Base-by-base conservation (phyloP, 2,888 invertebrate genomes). In the Phragmatobia fuliginosa region DNA sequence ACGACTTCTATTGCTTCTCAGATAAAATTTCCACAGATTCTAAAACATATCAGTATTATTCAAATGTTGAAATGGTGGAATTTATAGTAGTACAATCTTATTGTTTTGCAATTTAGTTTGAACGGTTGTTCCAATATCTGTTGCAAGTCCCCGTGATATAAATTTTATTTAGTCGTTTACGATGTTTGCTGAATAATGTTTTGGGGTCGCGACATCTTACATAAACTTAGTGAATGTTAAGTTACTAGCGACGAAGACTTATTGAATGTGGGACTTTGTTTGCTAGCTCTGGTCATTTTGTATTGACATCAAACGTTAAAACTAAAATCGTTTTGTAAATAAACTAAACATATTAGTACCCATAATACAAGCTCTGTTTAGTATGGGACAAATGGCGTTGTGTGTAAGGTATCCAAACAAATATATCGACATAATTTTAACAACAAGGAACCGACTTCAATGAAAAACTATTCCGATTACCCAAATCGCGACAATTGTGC, bases 21-120 rank as follows among this genome's bases (percentile, higher is more conserved):
- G 76, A 80, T 79, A 81, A 71, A 73, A 71, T 70, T 77, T 70
- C 68, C 65, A 66, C 67, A 67, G 67, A 76, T 76, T 71, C 67
- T 74, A 49, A 45, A 67, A 64, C 63, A 60, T 70, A 61, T 41
- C 49, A 67, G 69, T 62, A 68, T 74, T 76, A 73, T 78, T 76
- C 69, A 71, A 73, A 62, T 73, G 72, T 71, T 68, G 73, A 72
- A 81, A 77, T 72, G 58, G 58, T 33, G 45, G 65, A 70, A 79
- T 76, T 81, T 77, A 78, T 75, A 32, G 25, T 7, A 41, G 18
- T n/a, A 58, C n/a, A 21, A 49, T 71, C 58, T 72, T 74, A 73
- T 76, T 76, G 76, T 80, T 77, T 79, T 71, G 81, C 67, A 76
- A 77, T 36, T 75, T 70, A 36, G 59, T 71, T 72, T 60, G 68